These are phyloP conservation scores for Euproctis similis DNA, from an alignment of 2,888 invertebrate genomes.

Conservation along the genomic window DNA sequence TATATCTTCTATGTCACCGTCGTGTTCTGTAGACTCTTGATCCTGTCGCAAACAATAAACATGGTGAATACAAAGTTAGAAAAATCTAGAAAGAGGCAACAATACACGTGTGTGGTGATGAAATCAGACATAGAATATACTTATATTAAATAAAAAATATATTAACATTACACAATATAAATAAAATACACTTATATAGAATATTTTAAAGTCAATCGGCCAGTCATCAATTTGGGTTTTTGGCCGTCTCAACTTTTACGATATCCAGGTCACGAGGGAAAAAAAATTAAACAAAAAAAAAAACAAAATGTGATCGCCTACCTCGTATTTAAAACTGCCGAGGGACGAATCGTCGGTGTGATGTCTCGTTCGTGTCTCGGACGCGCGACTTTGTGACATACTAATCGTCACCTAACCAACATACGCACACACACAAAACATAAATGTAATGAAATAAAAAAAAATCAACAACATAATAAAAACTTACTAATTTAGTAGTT, in stretches of 20 bases:
- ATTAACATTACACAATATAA: too few species aligned
- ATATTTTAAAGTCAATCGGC: too few species aligned
- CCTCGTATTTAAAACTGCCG: constrained; percentile 82
- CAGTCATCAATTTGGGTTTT: too few species aligned
- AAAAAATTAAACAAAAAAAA: constrained; percentile 1
- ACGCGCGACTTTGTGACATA: constrained; percentile 41
- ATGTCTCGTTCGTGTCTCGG: constrained; percentile 72
- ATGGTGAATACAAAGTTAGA: too few species aligned
- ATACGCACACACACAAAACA: constrained; percentile 17
- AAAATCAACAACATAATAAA: background rate
- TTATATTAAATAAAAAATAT: too few species aligned
- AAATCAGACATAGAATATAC: background rate
- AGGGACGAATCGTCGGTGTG: constrained; percentile 82
- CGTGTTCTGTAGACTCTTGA: constrained; percentile 86
- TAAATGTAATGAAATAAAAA: constrained; percentile 10
- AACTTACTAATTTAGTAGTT: too few species aligned
- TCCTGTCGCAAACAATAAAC: constrained; percentile 55
- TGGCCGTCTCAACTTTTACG: too few species aligned
- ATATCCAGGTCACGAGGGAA: constrained; percentile 4
- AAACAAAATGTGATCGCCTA: constrained; percentile 58
- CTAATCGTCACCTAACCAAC: constrained; percentile 55
- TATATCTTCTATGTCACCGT: constrained; percentile 90
- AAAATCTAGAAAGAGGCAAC: background rate
- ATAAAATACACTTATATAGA: too few species aligned
- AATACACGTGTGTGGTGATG: background rate